Base-by-base conservation (phyloP, 2,113 vertebrate genomes). In the Gavia stellata region DNA sequence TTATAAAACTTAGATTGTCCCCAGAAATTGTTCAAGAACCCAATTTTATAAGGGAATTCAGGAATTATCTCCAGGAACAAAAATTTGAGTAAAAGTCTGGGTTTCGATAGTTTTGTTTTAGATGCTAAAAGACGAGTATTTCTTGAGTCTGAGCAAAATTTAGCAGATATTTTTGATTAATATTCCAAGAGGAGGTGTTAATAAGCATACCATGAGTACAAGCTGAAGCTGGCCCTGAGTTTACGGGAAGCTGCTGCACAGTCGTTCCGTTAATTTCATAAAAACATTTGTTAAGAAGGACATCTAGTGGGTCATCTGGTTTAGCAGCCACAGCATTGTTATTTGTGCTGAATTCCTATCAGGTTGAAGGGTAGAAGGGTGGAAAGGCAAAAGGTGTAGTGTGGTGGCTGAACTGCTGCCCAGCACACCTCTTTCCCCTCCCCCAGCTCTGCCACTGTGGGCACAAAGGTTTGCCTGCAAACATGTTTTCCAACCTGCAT, bases 211-310 rank as follows among this genome's bases (percentile, higher is more conserved):
- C 17, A 58, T 24, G 19, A 77, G 10, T 17, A 65, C 9, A 61
- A 56, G 34, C 13, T 56, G 24, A 52, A 65, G 17, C 74, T 66
- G 55, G 67, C 34, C 14, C 70, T 58, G 29, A 65, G 17, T 77
- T 90, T 78, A 70, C 29, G 25, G 25, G 40, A 77, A 77, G 33
- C 40, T 72, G 49, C 58, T 93, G 29, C 49, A 75, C 44, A 25
- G 10, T 36, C 19, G 29, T 88, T 81, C 25, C 36, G 26, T 80
- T 92, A 91, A 86, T 72, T 94, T 92, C 44, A 80, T 77, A 85
- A 93, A 93, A 95, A 90, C 12, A 85, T 94, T 96, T 97, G 92
- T 96, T 97, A 91, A 96, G 93, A 95, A 95, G 93, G 94, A 96
- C 92, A 95, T 90, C 94, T 96, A 96, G 93, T 96, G 87, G 92